Evolutionary conservation across 2,113 vertebrate species (phyloP).

Genomic region (Dipodomys spectabilis): DNA sequence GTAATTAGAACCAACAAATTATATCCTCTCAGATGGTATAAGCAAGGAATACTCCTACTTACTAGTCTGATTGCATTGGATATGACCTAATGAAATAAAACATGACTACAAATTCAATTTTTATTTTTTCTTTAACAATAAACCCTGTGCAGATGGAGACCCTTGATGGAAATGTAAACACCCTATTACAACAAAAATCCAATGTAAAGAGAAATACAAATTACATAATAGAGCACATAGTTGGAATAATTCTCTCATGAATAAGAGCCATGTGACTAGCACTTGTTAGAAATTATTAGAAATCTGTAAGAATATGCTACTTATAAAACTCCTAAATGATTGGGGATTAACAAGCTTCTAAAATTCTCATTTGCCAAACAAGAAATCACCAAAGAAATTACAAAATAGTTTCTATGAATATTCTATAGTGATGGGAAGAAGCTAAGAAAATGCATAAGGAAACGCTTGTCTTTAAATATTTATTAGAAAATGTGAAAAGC

Average conservation of each 20-base stretch:
- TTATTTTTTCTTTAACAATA: background rate
- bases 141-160: background rate
- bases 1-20: conserved; percentile 40
- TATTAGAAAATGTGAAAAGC: background rate
- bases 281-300: too few species aligned
- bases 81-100: background rate
- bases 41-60: background rate
- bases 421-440: background rate
- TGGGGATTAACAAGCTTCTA: background rate
- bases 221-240: too few species aligned
- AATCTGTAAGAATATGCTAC: background rate
- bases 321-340: background rate
- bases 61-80: background rate
- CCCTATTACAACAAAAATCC: background rate
- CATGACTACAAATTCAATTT: background rate
- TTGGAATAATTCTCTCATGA: background rate
- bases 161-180: background rate
- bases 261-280: background rate
- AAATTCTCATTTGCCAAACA: background rate
- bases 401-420: background rate
- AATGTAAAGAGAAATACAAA: background rate
- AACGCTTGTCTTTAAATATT: background rate
- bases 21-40: background rate
- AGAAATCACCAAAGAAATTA: background rate
- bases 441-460: background rate